Percentiles rank a stretch among this genome's conserved stretches.
phyloP scores from a whole-genome alignment of 2,797 vertebrate species.

The Meda fulgida region DNA sequence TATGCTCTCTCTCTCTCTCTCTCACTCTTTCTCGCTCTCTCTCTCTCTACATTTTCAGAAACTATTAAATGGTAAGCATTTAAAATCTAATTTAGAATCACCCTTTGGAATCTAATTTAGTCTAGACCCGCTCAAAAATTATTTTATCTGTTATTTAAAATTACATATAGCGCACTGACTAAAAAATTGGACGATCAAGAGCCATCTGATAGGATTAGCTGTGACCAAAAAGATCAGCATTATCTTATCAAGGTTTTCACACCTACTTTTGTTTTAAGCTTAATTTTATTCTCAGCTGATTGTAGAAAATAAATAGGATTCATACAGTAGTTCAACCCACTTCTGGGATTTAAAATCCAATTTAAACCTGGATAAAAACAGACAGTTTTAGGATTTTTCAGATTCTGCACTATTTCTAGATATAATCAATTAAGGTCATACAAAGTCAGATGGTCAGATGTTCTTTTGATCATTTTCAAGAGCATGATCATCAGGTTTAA shows the following conservation, averaged over 20 bases:
- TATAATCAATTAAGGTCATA: not conserved
- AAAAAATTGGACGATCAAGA: not conserved
- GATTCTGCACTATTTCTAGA: not conserved
- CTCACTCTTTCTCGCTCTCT: no score
- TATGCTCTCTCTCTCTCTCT: no score
- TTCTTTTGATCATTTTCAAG: not conserved
- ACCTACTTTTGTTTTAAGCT: not conserved
- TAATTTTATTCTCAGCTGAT: not conserved
- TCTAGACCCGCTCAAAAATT: no score
- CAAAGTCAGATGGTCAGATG: not conserved
- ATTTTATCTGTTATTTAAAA: no score
- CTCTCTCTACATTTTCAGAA: no score
- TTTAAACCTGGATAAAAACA: not conserved
- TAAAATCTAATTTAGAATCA: no score
- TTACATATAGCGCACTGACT: not conserved
- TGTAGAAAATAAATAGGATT: not conserved
- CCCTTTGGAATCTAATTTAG: no score
- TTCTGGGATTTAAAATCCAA: not conserved
- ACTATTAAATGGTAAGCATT: no score
- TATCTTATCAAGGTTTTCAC: not conserved
- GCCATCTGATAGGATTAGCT: not conserved
- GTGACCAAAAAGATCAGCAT: not conserved
- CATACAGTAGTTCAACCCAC: not conserved
- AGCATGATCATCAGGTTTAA: not conserved
- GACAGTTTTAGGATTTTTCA: not conserved